Conservation (phyloP, 2,888 invertebrate genomes). For the Dermolepida albohirtum region DNA sequence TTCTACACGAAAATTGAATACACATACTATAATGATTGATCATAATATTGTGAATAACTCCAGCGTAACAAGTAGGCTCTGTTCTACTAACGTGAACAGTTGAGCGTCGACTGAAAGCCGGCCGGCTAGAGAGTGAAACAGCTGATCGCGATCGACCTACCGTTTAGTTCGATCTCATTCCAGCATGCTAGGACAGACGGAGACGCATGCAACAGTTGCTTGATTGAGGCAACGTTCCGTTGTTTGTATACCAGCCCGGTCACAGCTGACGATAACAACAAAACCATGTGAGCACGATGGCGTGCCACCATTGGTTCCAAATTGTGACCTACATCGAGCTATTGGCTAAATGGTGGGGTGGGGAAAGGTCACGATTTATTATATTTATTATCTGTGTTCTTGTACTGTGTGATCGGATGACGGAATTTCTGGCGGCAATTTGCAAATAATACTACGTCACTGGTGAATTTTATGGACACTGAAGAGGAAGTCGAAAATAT, state of each 20-base stretch:
- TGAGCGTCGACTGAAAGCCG: slow-evolving; percentile 60
- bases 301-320: slow-evolving; percentile 29
- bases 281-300: slow-evolving; percentile 70
- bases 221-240: slow-evolving; percentile 41
- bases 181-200: slow-evolving; percentile 30
- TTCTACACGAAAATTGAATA: slow-evolving; percentile 60
- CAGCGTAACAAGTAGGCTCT: slow-evolving; percentile 36
- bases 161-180: slow-evolving; percentile 51
- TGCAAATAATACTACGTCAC: no score
- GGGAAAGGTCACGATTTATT: slow-evolving; percentile 60
- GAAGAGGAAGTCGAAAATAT: no score
- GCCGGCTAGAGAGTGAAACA: slow-evolving; percentile 63
- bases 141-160: slow-evolving; percentile 58
- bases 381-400: slow-evolving; percentile 27
- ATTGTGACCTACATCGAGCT: slow-evolving; percentile 70
- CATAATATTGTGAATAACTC: slow-evolving; percentile 50
- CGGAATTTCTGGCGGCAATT: no score
- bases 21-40: slow-evolving; percentile 56
- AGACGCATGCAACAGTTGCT: slow-evolving; percentile 19
- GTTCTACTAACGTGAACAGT: slow-evolving; percentile 54
- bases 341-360: slow-evolving; percentile 62
- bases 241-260: slow-evolving; percentile 60
- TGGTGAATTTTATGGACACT: no score
- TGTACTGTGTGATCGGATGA: neutral
- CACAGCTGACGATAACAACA: slow-evolving; percentile 79